Conservation (phyloP, 1,140 invertebrate genomes). For the Drosophila subobscura region DNA sequence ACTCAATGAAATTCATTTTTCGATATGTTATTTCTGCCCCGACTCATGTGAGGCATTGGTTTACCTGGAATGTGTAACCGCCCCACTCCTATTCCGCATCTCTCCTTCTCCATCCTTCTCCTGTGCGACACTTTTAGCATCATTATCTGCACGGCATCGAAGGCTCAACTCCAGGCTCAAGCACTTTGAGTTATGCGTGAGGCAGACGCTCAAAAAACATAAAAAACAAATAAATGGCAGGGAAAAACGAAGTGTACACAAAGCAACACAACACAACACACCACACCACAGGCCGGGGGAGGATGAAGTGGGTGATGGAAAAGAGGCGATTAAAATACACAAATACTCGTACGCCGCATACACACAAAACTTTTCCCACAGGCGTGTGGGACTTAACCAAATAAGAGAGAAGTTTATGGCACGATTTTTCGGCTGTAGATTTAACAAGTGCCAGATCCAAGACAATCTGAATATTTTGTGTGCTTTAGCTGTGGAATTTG, state of each 20-base stretch:
- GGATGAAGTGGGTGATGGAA: neutral
- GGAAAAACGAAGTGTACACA: slow-evolving; percentile 54
- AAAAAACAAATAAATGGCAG: slow-evolving; percentile 77
- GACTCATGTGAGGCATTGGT: slow-evolving; percentile 43
- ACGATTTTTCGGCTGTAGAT: slow-evolving; percentile 23
- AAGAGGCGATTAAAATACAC: slow-evolving; percentile 27
- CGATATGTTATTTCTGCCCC: slow-evolving; percentile 75
- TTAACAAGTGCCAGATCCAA: slow-evolving; percentile 15
- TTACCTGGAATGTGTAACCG: slow-evolving; percentile 57
- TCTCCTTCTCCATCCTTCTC: slow-evolving; percentile 19
- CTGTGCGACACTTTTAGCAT: slow-evolving; percentile 71
- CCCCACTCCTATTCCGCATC: neutral
- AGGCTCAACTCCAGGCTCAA: slow-evolving; percentile 48
- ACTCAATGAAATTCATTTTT: slow-evolving; percentile 77
- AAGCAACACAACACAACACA: slow-evolving; percentile 30
- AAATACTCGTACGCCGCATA: slow-evolving; percentile 5
- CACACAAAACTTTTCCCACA: slow-evolving; percentile 7
- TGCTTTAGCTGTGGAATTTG: neutral
- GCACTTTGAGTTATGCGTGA: slow-evolving; percentile 75
- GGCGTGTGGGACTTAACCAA: neutral
- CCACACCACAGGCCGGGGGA: slow-evolving; percentile 6
- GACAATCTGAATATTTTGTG: neutral
- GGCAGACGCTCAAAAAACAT: slow-evolving; percentile 75
- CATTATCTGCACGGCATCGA: slow-evolving; percentile 76
- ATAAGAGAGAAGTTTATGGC: slow-evolving; percentile 31